Evolutionary conservation across 2,113 vertebrate species (phyloP).

Genomic region (Atractosteus spatula): DNA sequence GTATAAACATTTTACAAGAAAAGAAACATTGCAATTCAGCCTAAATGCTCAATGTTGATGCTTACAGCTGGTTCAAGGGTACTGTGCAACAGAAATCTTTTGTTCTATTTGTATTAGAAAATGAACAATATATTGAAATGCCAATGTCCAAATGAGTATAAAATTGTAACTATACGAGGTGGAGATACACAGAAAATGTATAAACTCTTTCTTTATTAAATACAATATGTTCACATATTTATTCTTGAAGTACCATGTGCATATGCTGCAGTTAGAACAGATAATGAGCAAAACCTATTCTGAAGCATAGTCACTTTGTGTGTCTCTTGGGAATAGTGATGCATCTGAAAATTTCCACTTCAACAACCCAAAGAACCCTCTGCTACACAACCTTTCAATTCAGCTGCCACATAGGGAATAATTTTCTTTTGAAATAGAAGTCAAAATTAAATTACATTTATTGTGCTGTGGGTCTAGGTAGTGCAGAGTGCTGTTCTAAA

Average conservation of each 20-base stretch:
- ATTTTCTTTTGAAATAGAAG: constrained; percentile 1
- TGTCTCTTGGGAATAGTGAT: neutral
- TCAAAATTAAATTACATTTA: neutral
- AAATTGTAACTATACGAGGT: too few species aligned
- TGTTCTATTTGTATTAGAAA: too few species aligned
- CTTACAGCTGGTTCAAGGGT: too few species aligned
- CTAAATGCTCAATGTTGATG: too few species aligned
- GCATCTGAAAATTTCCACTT: constrained; percentile 7
- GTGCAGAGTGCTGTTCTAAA: neutral
- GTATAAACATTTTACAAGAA: too few species aligned
- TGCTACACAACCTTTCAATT: neutral
- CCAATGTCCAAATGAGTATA: too few species aligned
- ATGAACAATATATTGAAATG: too few species aligned
- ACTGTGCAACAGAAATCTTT: too few species aligned
- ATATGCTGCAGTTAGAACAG: neutral
- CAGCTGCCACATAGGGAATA: neutral
- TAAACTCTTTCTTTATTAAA: too few species aligned
- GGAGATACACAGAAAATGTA: too few species aligned
- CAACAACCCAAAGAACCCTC: neutral
- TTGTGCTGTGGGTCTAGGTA: neutral
- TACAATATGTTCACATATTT: too few species aligned
- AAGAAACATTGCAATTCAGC: too few species aligned
- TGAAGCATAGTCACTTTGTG: neutral
- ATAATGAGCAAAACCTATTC: neutral
- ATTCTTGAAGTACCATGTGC: neutral